These are phyloP conservation scores for Botia almorhae DNA, from an alignment of 2,797 vertebrate species.

Conservation along the genomic window DNA sequence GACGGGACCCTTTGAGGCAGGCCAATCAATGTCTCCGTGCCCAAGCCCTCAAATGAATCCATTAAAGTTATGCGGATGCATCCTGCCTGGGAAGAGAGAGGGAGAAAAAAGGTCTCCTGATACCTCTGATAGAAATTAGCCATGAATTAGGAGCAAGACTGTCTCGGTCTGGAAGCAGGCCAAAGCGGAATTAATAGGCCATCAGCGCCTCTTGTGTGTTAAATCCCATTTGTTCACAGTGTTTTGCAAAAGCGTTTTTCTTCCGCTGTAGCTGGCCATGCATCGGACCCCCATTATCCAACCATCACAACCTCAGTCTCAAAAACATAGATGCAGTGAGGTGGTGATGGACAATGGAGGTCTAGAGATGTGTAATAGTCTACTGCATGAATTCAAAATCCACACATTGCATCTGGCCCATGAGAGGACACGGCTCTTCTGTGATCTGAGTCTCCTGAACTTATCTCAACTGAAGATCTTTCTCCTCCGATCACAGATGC, in stretches of 20 bases:
- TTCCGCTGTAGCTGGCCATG: conserved; percentile 76
- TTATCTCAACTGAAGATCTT: conserved; percentile 70
- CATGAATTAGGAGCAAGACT: conserved; percentile 91
- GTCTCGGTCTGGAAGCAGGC: conserved; percentile 88
- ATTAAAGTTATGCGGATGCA: conserved; percentile 92
- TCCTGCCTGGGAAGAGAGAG: conserved; percentile 81
- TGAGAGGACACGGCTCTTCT: conserved; percentile 64
- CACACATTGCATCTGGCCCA: conserved; percentile 64
- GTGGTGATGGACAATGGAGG: conserved; percentile 61
- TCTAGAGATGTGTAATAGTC: conserved; percentile 64
- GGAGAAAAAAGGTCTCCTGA: conserved; percentile 87
- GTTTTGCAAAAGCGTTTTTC: conserved; percentile 84
- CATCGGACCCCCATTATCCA: conserved; percentile 72
- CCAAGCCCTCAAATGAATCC: conserved; percentile 86
- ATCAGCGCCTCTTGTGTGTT: conserved; percentile 92
- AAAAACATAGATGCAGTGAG: conserved; percentile 73
- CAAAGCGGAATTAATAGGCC: conserved; percentile 95
- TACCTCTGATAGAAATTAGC: conserved; percentile 95
- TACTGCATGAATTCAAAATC: conserved; percentile 72
- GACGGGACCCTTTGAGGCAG: conserved; percentile 80
- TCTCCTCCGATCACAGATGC: conserved; percentile 60
- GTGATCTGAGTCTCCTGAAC: conserved; percentile 68
- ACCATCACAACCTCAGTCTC: conserved; percentile 76
- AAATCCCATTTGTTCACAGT: conserved; percentile 91
- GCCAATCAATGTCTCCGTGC: conserved; percentile 92